Evolutionary conservation across 2,888 invertebrate species (phyloP).

Genomic region (Pandemis heparana): DNA sequence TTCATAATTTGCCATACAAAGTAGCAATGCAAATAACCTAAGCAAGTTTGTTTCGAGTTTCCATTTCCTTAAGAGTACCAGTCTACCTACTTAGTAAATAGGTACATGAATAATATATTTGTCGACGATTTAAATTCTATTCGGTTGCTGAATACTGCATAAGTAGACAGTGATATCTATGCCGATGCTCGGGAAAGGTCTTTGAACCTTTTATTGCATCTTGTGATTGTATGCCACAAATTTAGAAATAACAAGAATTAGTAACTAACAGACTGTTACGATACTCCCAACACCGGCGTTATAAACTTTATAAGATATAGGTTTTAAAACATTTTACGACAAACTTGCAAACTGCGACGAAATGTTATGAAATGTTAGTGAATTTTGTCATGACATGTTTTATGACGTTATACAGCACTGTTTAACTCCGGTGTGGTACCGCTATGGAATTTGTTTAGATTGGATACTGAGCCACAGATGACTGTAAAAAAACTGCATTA

Average conservation of each 20-base stretch:
- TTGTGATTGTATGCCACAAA: background rate
- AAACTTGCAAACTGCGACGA: too few relatives aligned
- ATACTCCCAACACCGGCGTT: too few relatives aligned
- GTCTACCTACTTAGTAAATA: conserved; percentile 7
- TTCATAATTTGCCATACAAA: conserved; percentile 26
- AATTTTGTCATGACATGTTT: too few relatives aligned
- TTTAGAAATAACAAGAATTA: background rate
- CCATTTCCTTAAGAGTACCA: conserved; percentile 20
- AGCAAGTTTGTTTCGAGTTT: conserved; percentile 5
- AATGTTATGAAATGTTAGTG: too few relatives aligned
- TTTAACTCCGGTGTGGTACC: too few relatives aligned
- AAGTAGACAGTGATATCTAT: conserved; percentile 1
- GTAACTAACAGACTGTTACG: too few relatives aligned
- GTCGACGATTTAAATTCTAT: conserved; percentile 20
- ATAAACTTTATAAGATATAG: too few relatives aligned
- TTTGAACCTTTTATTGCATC: conserved; percentile 9
- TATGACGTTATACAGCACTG: too few relatives aligned
- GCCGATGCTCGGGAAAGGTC: background rate
- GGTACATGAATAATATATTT: background rate
- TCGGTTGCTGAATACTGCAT: conserved; percentile 14
- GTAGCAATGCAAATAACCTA: conserved; percentile 20
- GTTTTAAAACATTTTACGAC: too few relatives aligned
- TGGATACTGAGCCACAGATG: too few relatives aligned
- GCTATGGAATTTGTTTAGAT: too few relatives aligned
- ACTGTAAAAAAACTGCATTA: too few relatives aligned